Conservation (phyloP, 2,113 vertebrate species). For the Zapornia atra region DNA sequence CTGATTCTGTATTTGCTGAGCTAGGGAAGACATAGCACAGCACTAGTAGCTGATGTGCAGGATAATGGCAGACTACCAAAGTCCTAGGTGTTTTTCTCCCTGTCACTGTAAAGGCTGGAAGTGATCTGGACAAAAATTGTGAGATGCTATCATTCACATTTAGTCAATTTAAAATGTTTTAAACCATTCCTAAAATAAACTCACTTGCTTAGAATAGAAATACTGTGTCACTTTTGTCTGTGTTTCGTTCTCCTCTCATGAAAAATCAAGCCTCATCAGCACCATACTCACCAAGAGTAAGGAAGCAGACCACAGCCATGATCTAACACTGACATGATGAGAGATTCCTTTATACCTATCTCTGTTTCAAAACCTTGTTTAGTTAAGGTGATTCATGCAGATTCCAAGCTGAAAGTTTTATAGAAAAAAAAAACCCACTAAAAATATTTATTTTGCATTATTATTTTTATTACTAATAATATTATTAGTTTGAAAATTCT, state of each 20-base stretch:
- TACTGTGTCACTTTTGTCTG: neutral
- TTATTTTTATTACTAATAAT: neutral
- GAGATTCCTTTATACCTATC: neutral
- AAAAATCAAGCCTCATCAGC: neutral
- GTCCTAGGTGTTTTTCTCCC: neutral
- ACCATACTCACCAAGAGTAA: neutral
- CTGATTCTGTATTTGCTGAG: neutral
- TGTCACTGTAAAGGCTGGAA: neutral
- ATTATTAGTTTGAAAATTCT: neutral
- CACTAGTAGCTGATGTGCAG: neutral
- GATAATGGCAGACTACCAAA: neutral
- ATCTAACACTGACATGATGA: neutral
- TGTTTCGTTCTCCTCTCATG: neutral
- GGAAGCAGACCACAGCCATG: neutral
- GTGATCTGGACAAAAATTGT: neutral
- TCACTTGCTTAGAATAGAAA: neutral
- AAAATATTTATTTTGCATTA: neutral
- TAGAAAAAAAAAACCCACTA: neutral
- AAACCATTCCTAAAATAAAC: neutral
- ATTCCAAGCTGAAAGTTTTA: neutral
- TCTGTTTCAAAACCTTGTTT: neutral
- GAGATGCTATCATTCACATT: neutral
- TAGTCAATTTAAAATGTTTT: neutral
- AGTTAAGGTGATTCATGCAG: neutral
- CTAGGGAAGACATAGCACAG: neutral